Conservation (phyloP, 2,113 vertebrate genomes). For the Leptodactylus fuscus region DNA sequence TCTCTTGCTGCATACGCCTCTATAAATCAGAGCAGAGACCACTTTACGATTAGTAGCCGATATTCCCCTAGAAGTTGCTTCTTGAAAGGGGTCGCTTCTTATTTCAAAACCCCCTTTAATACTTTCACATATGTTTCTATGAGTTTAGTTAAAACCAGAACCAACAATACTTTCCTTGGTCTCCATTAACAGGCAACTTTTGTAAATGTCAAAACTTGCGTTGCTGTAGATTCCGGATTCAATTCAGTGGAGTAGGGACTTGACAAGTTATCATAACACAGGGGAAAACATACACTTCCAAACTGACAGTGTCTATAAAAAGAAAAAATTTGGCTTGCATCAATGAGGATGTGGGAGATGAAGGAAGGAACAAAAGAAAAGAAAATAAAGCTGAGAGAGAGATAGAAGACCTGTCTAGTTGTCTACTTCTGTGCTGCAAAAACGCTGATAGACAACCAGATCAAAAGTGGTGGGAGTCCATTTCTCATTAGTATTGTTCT, state of each 20-base stretch:
- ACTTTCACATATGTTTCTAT: slow-evolving; percentile 2
- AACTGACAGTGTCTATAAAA: slow-evolving; percentile 53
- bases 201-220: slow-evolving; percentile 55
- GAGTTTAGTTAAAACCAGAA: slow-evolving; percentile 8
- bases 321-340: slow-evolving; percentile 27
- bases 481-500: too few species aligned
- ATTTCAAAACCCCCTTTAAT: not conserved
- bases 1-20: too few species aligned
- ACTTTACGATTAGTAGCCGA: too few species aligned
- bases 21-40: too few species aligned
- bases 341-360: slow-evolving; percentile 26
- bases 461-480: too few species aligned
- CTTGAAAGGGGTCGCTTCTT: too few species aligned
- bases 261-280: slow-evolving; percentile 52
- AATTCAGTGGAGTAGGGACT: slow-evolving; percentile 30
- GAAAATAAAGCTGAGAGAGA: not conserved
- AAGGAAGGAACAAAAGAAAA: not conserved
- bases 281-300: slow-evolving; percentile 43
- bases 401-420: too few species aligned
- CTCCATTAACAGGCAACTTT: slow-evolving; percentile 39
- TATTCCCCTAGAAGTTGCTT: too few species aligned
- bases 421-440: too few species aligned
- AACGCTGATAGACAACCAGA: too few species aligned
- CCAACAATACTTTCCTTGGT: not conserved
- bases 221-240: slow-evolving; percentile 42